Conservation (phyloP, 2,888 invertebrate genomes). For the Oscheius sp. region DNA sequence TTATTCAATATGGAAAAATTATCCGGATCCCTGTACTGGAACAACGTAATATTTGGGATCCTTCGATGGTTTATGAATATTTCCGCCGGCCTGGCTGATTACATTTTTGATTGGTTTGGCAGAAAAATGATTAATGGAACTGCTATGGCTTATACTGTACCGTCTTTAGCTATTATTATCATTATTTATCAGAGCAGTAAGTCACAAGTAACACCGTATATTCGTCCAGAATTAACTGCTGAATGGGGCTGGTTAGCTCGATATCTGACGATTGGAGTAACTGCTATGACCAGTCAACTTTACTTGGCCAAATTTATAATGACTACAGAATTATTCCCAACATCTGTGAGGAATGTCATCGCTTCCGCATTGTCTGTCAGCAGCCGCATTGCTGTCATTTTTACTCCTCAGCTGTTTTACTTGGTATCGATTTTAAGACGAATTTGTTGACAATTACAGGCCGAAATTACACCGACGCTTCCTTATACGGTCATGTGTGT, state of each 20-base stretch:
- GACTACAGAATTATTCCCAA: constrained; percentile 59
- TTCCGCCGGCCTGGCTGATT: constrained; percentile 36
- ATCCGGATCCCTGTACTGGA: constrained; percentile 59
- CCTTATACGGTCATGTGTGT: constrained; percentile 23
- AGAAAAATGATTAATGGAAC: constrained; percentile 39
- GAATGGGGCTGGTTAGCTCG: constrained; percentile 20
- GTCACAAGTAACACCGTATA: no score
- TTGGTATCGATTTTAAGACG: constrained; percentile 39
- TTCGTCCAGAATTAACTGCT: background rate
- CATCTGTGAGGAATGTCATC: constrained; percentile 65
- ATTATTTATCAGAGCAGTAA: constrained; percentile 10
- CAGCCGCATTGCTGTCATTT: constrained; percentile 60
- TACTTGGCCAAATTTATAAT: constrained; percentile 54
- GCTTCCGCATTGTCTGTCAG: constrained; percentile 55
- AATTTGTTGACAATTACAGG: constrained; percentile 4
- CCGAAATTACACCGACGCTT: constrained; percentile 18
- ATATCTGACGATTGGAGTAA: constrained; percentile 31
- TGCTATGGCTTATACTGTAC: constrained; percentile 37
- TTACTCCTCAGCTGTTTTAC: constrained; percentile 65
- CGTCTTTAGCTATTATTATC: constrained; percentile 31
- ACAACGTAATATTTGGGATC: constrained; percentile 54
- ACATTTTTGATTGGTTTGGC: constrained; percentile 31
- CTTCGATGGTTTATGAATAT: constrained; percentile 42
- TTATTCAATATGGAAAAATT: constrained; percentile 67
- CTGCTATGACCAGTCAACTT: constrained; percentile 41